Base-by-base conservation (phyloP, 2,797 vertebrate genomes). In the Harpagifer antarcticus region DNA sequence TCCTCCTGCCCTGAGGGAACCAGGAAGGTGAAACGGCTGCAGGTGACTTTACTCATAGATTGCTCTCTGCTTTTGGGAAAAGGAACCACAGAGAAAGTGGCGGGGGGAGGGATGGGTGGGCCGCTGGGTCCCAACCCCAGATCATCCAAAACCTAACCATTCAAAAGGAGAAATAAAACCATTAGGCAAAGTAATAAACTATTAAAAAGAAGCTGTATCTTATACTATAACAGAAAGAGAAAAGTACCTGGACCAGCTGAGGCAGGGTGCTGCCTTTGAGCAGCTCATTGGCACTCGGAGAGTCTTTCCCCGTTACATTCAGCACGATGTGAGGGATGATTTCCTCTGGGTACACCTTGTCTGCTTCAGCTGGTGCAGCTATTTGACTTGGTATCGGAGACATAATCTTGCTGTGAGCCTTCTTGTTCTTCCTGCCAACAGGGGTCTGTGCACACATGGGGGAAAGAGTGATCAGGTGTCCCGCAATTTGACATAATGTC, bases 111-210 rank as follows among this genome's bases (percentile, higher is more conserved):
- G 57, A 96, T 91, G 14, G 94, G 94, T 14, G 95, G 95, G 13
- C 95, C 94, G 0, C 84, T 86, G 1, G 93, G 90, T 52, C 95
- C 95, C 74, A 97, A 78, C 0, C 95, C 97, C 70, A 98, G 78
- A 52, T 87, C 62, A 52, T 96, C 93, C 80, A 97, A 87, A 72
- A 98, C 87, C 98, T 99, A 82, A 55, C 13, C 58, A 88, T 63
- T 74, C 72, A 31, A 72, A 48, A 58, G 12, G 14, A 68, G 14
- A 10, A 14, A 47, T 9, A 37, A 37, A 37, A 37, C 6, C 6
- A 37, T 37, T 9, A 37, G 33, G 33, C 2, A 37, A 37, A 37
- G 33, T 37, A 37, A 37, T 9, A 37, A 27, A 27, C 27, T 27
- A 27, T 27, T 27, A 27, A 37, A 37, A 37, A 37, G 11, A n/a